Evolutionary conservation across 2,113 vertebrate species (phyloP).

Genomic region (Anolis carolinensis): DNA sequence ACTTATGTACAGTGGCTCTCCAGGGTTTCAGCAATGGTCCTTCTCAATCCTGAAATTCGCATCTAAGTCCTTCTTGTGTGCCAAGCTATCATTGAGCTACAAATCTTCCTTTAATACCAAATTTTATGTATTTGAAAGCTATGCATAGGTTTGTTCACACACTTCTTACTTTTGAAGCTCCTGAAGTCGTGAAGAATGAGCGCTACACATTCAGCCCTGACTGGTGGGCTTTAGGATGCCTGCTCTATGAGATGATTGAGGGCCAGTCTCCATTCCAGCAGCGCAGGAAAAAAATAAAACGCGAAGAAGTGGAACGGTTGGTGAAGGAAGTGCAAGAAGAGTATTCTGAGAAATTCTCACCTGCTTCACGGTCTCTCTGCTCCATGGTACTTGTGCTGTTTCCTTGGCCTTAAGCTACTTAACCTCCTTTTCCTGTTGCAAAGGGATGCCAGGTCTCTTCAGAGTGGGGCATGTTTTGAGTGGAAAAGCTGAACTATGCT

Average conservation of each 20-base stretch:
- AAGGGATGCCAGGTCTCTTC: not conserved
- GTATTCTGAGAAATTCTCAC: conserved; percentile 89
- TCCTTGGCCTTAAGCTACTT: not conserved
- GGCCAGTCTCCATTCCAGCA: conserved; percentile 98
- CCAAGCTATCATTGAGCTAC: not conserved
- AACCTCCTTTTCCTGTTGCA: not conserved
- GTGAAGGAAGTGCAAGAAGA: conserved; percentile 92
- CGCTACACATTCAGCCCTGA: conserved; percentile 95
- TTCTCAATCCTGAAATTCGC: not conserved
- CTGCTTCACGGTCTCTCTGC: conserved; percentile 87
- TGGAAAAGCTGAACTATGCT: not conserved
- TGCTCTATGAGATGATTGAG: conserved; percentile 97
- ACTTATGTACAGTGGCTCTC: not conserved
- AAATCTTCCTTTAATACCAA: not conserved
- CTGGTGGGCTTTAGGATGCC: conserved; percentile 97
- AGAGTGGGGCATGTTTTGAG: not conserved
- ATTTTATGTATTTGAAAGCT: not conserved
- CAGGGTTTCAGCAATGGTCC: not conserved
- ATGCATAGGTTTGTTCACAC: not conserved
- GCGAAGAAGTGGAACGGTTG: conserved; percentile 94
- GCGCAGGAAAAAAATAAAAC: conserved; percentile 95
- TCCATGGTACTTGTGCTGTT: conserved; percentile 77
- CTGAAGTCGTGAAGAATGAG: conserved; percentile 94
- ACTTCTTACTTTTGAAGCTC: conserved; percentile 75
- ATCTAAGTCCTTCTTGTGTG: not conserved